These are phyloP conservation scores for Helarctos malayanus DNA, from an alignment of 2,797 vertebrate genomes.

Conservation along the genomic window DNA sequence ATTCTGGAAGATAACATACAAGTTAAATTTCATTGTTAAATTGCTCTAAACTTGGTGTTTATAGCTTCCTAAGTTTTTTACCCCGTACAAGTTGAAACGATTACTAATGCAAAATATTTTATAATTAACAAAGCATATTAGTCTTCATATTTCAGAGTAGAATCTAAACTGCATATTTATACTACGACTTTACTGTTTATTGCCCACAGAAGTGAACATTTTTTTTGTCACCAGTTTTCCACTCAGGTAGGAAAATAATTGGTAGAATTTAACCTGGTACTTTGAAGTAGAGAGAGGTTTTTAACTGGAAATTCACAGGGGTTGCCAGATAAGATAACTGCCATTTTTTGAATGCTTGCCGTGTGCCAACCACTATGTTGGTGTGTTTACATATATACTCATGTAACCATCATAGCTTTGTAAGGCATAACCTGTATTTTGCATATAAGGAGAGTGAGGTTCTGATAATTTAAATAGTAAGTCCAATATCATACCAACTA, in stretches of 20 bases:
- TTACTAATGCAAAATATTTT: constrained; percentile 1
- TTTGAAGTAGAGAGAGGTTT: constrained; percentile 26
- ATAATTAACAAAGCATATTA: background rate
- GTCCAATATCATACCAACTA: background rate
- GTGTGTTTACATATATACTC: background rate
- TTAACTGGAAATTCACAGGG: constrained; percentile 3
- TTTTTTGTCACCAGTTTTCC: background rate
- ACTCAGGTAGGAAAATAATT: constrained; percentile 42
- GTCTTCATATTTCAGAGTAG: background rate
- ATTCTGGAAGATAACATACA: background rate
- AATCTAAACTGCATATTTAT: background rate
- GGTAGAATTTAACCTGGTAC: constrained; percentile 10
- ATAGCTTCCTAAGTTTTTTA: background rate
- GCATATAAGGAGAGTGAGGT: background rate
- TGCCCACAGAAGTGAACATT: background rate
- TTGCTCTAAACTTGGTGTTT: background rate
- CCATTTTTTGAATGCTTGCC: background rate
- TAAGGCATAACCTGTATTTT: background rate
- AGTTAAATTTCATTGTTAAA: constrained; percentile 17
- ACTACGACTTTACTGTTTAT: constrained; percentile 30
- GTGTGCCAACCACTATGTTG: background rate
- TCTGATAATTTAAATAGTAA: background rate
- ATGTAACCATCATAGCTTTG: background rate
- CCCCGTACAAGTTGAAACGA: background rate
- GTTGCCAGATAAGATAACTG: background rate